Evolutionary conservation across 2,113 vertebrate species (phyloP).

Genomic region (Natator depressus): DNA sequence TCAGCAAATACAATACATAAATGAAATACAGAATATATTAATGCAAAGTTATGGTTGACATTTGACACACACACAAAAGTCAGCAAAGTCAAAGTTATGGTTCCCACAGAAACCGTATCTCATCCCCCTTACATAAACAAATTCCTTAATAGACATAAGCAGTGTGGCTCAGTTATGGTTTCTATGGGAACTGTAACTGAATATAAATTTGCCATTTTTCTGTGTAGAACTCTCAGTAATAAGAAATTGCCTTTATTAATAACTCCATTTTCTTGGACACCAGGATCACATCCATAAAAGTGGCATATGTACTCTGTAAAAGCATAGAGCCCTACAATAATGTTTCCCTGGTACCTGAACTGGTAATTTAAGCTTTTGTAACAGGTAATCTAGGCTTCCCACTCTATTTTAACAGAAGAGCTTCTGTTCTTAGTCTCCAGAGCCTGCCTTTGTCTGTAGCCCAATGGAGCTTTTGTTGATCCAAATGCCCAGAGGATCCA

Average conservation of each 20-base stretch:
- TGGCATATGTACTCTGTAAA: not conserved
- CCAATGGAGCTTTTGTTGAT: not conserved
- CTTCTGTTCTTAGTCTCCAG: not conserved
- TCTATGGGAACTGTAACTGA: constrained; percentile 50
- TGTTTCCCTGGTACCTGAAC: not conserved
- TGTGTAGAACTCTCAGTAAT: constrained; percentile 25
- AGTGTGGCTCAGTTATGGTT: constrained; percentile 52
- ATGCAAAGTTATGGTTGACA: constrained; percentile 57
- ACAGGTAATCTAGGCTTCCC: not conserved
- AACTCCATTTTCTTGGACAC: not conserved
- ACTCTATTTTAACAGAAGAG: not conserved
- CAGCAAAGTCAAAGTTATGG: constrained; percentile 19
- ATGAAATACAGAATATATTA: constrained; percentile 32
- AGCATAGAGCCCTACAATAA: not conserved
- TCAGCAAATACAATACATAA: constrained; percentile 36
- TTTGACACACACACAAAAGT: constrained; percentile 44
- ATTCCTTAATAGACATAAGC: constrained; percentile 21
- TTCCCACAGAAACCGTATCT: constrained; percentile 65
- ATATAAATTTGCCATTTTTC: constrained; percentile 54
- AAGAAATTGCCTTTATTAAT: constrained; percentile 62
- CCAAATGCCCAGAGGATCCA: not conserved
- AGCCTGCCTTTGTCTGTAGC: not conserved
- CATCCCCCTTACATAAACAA: constrained; percentile 38
- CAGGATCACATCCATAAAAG: constrained; percentile 20
- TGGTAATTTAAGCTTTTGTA: not conserved